Base-by-base conservation (phyloP, 2,888 invertebrate genomes). In the Notodonta ziczac region DNA sequence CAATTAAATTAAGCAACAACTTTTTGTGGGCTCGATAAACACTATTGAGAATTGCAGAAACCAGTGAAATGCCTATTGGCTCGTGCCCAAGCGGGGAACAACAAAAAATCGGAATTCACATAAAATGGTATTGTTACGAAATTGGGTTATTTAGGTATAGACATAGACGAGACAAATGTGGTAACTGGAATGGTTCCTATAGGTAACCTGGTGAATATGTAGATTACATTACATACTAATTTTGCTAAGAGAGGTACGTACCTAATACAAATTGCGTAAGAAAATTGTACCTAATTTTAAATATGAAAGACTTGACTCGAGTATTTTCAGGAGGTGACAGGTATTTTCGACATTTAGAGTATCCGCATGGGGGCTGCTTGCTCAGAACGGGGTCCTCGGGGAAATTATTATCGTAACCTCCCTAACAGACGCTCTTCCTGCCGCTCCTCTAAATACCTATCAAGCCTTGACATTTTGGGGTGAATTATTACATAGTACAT, bases 391-490 rank as follows among this genome's bases (percentile, higher is more conserved):
- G 9, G 13, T 46, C 44, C 56, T 24, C 40, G 40, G 35, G 24
- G 55, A 13, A 35, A 57, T 62, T 50, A 59, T 58, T 61, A 61
- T 59, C 59, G 58, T 57, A 58, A 52, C 3, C 13, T 4, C 46
- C 5, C n/a, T 6, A 5, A n/a, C 46, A 46, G 46, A 46, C 42
- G 42, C 46, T 46, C n/a, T 46, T n/a, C 9, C n/a, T 46, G 46
- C 6, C 12, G 9, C 13, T 12, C 13, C 44, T 44, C 44, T 3
- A 44, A 50, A 14, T 24, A 24, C 24, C 24, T 50, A 50, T 16
- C 16, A 51, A 16, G 51, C 51, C 51, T 9, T 46, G 13, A 10
- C 46, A 46, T 51, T 13, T 9, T 16, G 51, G 4, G 16, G 8
- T 5, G 24, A 16, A 16, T 51, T 16, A 10, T 51, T n/a, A 13